Conservation (phyloP, 2,888 invertebrate species). For the Cremastobaeus sp. region DNA sequence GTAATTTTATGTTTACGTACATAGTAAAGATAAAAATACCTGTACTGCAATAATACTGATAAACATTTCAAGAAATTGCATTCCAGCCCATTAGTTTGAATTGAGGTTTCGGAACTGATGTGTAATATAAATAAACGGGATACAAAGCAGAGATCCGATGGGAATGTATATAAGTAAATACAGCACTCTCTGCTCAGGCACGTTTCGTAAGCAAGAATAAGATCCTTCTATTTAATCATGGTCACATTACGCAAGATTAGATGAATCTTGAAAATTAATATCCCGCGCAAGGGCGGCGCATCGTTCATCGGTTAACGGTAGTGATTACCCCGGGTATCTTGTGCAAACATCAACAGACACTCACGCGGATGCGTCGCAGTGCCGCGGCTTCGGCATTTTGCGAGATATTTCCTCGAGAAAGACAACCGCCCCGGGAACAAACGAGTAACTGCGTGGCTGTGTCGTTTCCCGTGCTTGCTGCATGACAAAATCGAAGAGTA, state of each 20-base stretch:
- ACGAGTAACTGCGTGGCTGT: constrained; percentile 1
- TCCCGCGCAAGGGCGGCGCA: constrained; percentile 61
- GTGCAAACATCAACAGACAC: constrained; percentile 66
- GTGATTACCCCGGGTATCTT: constrained; percentile 66
- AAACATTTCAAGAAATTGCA: no score
- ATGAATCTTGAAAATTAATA: constrained; percentile 73
- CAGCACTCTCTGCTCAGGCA: constrained; percentile 28
- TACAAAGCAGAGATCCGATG: constrained; percentile 16
- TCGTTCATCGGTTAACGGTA: constrained; percentile 62
- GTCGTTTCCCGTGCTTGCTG: constrained; percentile 1
- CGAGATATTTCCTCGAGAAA: constrained; percentile 27
- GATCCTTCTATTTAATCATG: constrained; percentile 69
- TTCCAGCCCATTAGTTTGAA: no score
- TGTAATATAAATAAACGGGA: no score
- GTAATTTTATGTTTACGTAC: no score
- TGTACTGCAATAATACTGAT: no score
- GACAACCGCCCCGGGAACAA: constrained; percentile 36
- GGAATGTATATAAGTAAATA: constrained; percentile 49
- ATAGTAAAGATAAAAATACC: no score
- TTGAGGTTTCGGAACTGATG: no score
- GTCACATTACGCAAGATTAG: constrained; percentile 73
- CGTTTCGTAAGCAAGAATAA: constrained; percentile 48
- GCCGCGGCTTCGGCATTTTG: constrained; percentile 32
- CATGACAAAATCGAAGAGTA: constrained; percentile 37
- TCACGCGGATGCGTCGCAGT: constrained; percentile 40